These are phyloP conservation scores for Lithophane leautieri DNA, from an alignment of 2,888 invertebrate species.

Conservation along the genomic window DNA sequence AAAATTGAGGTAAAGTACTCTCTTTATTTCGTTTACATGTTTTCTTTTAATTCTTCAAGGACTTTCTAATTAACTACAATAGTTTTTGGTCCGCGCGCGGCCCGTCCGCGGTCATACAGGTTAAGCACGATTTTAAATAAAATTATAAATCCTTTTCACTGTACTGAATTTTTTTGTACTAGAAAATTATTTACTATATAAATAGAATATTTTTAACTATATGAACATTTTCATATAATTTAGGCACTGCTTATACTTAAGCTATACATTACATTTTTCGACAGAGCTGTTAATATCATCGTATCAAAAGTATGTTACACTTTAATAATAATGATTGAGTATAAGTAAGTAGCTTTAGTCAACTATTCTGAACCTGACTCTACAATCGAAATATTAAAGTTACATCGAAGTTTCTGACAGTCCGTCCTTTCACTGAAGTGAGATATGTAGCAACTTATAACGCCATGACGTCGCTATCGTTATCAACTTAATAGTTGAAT, in stretches of 20 bases:
- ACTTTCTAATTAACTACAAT: too few species aligned
- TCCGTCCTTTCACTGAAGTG: slow-evolving; percentile 42
- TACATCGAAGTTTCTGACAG: slow-evolving; percentile 35
- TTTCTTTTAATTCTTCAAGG: too few species aligned
- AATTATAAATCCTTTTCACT: background rate
- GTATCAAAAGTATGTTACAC: slow-evolving; percentile 30
- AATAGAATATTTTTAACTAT: slow-evolving; percentile 19
- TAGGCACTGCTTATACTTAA: slow-evolving; percentile 40
- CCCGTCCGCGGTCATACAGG: too few species aligned
- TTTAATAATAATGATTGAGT: slow-evolving; percentile 6
- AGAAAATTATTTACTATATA: slow-evolving; percentile 25
- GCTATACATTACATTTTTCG: slow-evolving; percentile 3
- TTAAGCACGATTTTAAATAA: slow-evolving; percentile 1
- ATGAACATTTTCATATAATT: slow-evolving; percentile 11
- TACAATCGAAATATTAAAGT: slow-evolving; percentile 61
- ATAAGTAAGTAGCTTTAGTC: slow-evolving; percentile 10
- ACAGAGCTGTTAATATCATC: slow-evolving; percentile 3
- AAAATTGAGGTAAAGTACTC: background rate
- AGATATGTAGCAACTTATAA: slow-evolving; percentile 48
- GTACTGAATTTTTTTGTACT: background rate
- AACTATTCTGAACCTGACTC: slow-evolving; percentile 17
- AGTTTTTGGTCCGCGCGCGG: too few species aligned
- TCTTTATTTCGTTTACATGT: background rate
- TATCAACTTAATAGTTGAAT: slow-evolving; percentile 26
- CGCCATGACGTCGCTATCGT: slow-evolving; percentile 15